These are phyloP conservation scores for Micronycteris hirsuta DNA, from an alignment of 2,113 vertebrate genomes.

Conservation along the genomic window DNA sequence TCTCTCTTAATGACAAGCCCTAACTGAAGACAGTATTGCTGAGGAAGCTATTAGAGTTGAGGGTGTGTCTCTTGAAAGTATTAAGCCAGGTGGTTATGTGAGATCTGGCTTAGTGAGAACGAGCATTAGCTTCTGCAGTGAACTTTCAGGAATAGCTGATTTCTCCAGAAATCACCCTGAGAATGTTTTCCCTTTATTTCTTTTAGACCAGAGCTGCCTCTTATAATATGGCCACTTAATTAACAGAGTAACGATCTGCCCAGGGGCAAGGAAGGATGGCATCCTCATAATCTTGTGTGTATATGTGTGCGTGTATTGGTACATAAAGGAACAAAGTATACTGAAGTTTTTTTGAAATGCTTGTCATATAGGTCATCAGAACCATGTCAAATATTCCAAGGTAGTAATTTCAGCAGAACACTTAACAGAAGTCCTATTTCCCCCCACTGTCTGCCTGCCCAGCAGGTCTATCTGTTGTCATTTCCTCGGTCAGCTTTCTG, in stretches of 20 bases:
- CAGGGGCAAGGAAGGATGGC: not conserved
- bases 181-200: not conserved
- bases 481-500: not conserved
- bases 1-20: not conserved
- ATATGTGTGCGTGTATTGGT: not conserved
- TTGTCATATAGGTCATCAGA: not conserved
- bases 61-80: constrained; percentile 17
- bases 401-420: not conserved
- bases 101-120: constrained; percentile 41
- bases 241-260: not conserved
- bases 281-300: not conserved
- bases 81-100: constrained; percentile 6
- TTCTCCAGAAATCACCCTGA: constrained; percentile 42
- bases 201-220: constrained; percentile 1
- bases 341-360: not conserved
- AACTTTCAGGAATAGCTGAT: constrained; percentile 41
- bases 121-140: constrained; percentile 24
- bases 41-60: not conserved
- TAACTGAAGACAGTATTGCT: constrained; percentile 4
- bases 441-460: not conserved
- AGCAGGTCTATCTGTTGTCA: not conserved
- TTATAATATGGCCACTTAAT: not conserved
- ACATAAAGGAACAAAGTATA: not conserved
- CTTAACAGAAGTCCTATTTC: not conserved
- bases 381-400: not conserved